Percentiles rank a stretch among this genome's conserved stretches.
These are phyloP conservation scores for Fulica atra DNA, from an alignment of 2,113 vertebrate species.

Conservation along the genomic window DNA sequence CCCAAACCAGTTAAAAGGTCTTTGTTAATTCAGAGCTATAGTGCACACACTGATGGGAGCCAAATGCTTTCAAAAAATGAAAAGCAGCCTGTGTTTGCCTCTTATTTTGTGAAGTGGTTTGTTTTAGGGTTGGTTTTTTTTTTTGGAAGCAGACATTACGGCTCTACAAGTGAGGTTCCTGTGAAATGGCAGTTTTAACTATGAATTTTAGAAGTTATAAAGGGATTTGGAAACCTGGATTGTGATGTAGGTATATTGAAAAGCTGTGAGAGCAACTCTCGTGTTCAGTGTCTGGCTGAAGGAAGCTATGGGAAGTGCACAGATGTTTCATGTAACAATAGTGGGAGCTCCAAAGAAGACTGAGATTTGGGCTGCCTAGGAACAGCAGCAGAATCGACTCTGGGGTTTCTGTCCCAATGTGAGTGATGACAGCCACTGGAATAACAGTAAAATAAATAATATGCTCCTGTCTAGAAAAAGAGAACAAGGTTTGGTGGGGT, in stretches of 20 bases:
- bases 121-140: too few species aligned
- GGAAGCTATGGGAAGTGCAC: background rate
- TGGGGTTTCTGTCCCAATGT: background rate
- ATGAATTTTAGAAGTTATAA: background rate
- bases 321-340: background rate
- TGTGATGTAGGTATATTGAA: background rate
- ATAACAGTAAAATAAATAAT: background rate
- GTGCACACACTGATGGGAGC: background rate
- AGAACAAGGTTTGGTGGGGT: background rate
- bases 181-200: background rate
- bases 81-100: background rate
- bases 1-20: background rate
- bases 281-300: background rate
- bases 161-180: background rate
- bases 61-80: background rate
- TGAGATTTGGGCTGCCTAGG: background rate
- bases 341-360: background rate
- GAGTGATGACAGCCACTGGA: background rate
- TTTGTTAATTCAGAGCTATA: background rate
- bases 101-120: background rate
- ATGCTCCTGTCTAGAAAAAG: background rate
- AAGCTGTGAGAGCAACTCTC: background rate
- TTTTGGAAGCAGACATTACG: background rate
- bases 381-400: background rate
- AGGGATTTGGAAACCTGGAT: background rate